These are phyloP conservation scores for Serilophus lunatus DNA, from an alignment of 2,113 vertebrate species.

Conservation along the genomic window DNA sequence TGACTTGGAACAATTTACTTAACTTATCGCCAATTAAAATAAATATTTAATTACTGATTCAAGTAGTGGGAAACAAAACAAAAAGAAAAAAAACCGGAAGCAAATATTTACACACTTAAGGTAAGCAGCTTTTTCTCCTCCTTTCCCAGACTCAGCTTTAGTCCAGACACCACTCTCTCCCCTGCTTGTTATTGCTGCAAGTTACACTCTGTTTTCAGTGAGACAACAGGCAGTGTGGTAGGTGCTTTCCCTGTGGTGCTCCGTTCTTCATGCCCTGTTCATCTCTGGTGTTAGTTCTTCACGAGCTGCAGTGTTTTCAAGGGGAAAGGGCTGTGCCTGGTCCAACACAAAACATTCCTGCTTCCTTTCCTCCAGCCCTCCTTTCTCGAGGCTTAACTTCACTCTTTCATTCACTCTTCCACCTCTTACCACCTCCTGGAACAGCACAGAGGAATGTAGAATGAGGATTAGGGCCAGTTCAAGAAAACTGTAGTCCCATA, in stretches of 20 bases:
- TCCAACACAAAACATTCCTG: neutral
- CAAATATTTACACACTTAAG: neutral
- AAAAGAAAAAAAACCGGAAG: neutral
- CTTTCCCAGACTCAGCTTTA: neutral
- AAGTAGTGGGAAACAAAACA: neutral
- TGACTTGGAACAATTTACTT: neutral
- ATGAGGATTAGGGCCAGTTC: accelerated
- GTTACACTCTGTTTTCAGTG: neutral
- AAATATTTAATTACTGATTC: neutral
- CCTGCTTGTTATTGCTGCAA: neutral
- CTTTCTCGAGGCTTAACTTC: neutral
- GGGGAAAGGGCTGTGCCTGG: neutral
- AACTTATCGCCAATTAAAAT: neutral
- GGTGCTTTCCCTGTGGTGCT: neutral
- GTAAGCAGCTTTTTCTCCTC: neutral
- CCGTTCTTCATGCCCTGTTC: neutral
- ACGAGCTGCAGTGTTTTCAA: neutral
- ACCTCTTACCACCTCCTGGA: neutral
- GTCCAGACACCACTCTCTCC: neutral
- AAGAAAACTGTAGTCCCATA: neutral
- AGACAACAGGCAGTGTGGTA: accelerated
- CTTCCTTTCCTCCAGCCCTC: neutral
- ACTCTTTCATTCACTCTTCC: neutral
- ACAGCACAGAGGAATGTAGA: neutral
- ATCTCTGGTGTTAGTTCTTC: neutral